Base-by-base conservation (phyloP, 2,113 vertebrate genomes). In the Sciurus niger region DNA sequence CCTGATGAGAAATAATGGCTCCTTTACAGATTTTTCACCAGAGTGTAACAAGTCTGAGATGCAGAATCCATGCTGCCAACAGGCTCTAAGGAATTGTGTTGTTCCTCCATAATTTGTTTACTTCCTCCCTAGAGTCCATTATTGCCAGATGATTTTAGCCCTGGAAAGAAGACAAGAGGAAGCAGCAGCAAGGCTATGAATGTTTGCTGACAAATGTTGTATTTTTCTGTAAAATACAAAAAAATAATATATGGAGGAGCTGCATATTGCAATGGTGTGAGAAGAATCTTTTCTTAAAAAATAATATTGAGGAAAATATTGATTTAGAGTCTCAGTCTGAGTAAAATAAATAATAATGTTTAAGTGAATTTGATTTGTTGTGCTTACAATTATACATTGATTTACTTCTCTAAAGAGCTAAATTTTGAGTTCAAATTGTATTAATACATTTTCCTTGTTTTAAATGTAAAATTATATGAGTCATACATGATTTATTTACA, bases 31-130 rank as follows among this genome's bases (percentile, higher is more conserved):
- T 82, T 89, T 85, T 90, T 88, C 89, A 79, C 63, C 87, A 53
- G 28, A 76, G 53, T 58, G 76, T 68, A 84, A 91, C 79, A 86
- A 89, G 32, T 28, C 70, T 89, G 37, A 58, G 11, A 46, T n/a
- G 2, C 13, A 95, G 46, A 84, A 86, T 79, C 79, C 14, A 34
- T 16, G 79, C 87, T 90, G 87, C 70, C 93, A 87, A 43, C 32
- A 13, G 70, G 74, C 63, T 96, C 89, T 93, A 67, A 92, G 51
- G 55, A 95, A 93, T n/a, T 84, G 84, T 80, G 51, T n/a, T 72
- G 14, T 60, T 95, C 63, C 83, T 93, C 70, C 85, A n/a, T 90
- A 87, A 90, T 82, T 86, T 96, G 85, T 93, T 95, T 95, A 76
- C 86, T 89, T 91, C 84, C 68, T 90, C 78, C 51, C 89, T 92